phyloP scores from a whole-genome alignment of 2,797 vertebrate genomes.

The Lagodon rhomboides region DNA sequence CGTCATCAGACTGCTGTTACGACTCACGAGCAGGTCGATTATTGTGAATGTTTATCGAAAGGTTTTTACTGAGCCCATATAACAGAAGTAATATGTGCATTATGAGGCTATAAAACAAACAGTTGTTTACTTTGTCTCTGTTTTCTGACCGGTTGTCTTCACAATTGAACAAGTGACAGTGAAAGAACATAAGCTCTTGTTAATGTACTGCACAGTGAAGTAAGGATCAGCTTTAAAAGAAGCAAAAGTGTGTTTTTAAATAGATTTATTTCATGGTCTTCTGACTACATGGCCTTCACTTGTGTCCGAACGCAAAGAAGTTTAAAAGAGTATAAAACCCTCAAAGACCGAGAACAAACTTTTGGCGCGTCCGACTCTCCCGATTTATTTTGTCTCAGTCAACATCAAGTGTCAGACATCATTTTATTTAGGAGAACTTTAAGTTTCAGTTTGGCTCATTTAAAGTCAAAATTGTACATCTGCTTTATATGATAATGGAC shows the following conservation, averaged over 20 bases:
- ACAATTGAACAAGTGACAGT: background rate
- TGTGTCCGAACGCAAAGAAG: background rate
- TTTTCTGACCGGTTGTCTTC: background rate
- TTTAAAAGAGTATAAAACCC: background rate
- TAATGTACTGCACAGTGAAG: background rate
- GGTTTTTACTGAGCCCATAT: background rate
- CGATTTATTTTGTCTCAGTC: no score
- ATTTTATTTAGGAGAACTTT: no score
- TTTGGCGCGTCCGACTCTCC: no score
- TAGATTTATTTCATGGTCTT: background rate
- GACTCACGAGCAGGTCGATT: background rate
- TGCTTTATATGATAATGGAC: no score
- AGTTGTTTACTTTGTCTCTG: background rate
- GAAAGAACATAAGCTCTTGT: background rate
- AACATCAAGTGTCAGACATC: no score
- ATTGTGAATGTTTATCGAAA: background rate
- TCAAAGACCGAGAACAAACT: no score
- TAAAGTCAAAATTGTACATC: no score
- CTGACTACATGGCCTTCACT: background rate
- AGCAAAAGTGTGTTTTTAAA: background rate
- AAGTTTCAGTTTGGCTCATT: no score
- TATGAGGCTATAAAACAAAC: background rate
- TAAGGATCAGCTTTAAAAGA: background rate
- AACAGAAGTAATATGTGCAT: background rate
- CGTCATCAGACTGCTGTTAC: background rate